A percentile compares a stretch with the other conserved stretches of the same genome.
phyloP scores from a whole-genome alignment of 1,140 invertebrate species.

The Tetramorium parvispinum region DNA sequence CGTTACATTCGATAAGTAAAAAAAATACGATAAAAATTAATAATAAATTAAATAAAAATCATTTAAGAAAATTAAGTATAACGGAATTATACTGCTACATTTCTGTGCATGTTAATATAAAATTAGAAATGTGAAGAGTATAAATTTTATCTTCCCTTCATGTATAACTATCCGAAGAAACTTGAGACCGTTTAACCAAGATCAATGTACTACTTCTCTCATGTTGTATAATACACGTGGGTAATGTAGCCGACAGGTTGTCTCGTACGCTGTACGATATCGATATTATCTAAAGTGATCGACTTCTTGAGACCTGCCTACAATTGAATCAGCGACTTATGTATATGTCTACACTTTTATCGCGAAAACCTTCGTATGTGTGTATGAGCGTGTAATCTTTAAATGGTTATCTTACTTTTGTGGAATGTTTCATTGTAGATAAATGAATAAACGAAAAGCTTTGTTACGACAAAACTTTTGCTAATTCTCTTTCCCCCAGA shows the following conservation, averaged over 20 bases:
- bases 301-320: neutral
- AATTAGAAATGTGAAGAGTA: neutral
- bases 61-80: neutral
- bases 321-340: slow-evolving; percentile 12
- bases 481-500: neutral
- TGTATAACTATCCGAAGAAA: neutral
- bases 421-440: neutral
- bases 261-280: neutral
- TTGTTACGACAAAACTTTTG: neutral
- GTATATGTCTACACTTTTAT: neutral
- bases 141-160: neutral
- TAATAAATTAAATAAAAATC: neutral
- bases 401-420: neutral
- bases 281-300: slow-evolving; percentile 19
- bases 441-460: neutral
- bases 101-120: neutral
- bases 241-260: neutral
- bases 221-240: neutral
- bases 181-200: neutral
- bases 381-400: neutral
- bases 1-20: neutral
- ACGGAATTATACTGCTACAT: neutral
- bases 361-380: neutral
- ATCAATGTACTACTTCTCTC: neutral
- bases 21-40: neutral